Base-by-base conservation (phyloP, 2,113 vertebrate genomes). In the Pelusios castaneus region DNA sequence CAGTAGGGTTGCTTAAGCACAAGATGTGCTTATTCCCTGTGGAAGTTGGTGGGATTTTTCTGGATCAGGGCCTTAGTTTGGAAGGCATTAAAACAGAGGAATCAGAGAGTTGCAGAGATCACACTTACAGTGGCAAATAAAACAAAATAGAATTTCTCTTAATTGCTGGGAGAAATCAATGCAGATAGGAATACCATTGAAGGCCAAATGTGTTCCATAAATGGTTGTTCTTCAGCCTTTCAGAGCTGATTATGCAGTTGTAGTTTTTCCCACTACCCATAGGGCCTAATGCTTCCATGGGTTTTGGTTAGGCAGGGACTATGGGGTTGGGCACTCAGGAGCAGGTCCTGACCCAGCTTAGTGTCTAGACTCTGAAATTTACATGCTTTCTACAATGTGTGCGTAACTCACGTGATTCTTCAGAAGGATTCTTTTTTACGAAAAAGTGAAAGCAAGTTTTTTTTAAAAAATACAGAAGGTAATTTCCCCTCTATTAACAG, bases 361-460 rank as follows among this genome's bases (percentile, higher is more conserved):
- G 19, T 51, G 38, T 2, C 0, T 3, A 75, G 25, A 9, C 5
- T 80, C 6, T 7, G 13, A 43, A 5, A 25, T 21, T 75, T 2
- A 73, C n/a, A 38, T 73, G 21, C n/a, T 70, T 38, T 38, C 38
- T 70, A n/a, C 16, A 6, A 4, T 41, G n/a, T 73, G 19, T 70
- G n/a, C 19, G 21, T 41, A 38, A 73, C 25, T 6, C 29, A 29
- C 2, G 3, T 16, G 29, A 60, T 60, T 60, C 58, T 60, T 60
- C 29, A 16, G 29, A 60, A 60, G 58, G 29, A 60, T 60, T 34
- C 13, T 60, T 58, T 5, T 31, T 60, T 60, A 25, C 8, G 22
- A 25, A 34, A 60, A 58, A 58, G 27, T 13, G 14, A 52, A 52
- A 58, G 10, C 47, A 47, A 47, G 47, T 10, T 47, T 47, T 8